phyloP scores from a whole-genome alignment of 2,797 vertebrate species.

The Semaprochilodus insignis region DNA sequence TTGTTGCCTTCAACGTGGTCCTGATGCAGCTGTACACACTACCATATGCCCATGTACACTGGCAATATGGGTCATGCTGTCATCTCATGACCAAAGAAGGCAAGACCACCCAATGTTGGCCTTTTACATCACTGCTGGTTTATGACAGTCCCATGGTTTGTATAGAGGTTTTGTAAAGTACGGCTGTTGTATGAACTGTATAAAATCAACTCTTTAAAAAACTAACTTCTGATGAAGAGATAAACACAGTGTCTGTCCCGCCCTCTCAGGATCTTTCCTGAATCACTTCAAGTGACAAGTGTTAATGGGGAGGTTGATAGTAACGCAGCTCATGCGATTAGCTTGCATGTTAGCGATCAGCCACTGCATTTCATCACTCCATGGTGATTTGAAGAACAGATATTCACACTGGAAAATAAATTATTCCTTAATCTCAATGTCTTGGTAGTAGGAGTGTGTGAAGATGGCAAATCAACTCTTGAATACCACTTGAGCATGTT shows the following conservation, averaged over 20 bases:
- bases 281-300: slow-evolving; percentile 41
- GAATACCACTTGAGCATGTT: neutral
- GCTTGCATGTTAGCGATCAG: slow-evolving; percentile 48
- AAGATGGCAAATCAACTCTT: neutral
- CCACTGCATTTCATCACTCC: slow-evolving; percentile 39
- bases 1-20: neutral
- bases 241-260: neutral
- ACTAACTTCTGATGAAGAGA: neutral
- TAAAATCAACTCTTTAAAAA: neutral
- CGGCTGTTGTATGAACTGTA: no score
- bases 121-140: neutral
- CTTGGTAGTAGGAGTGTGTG: neutral
- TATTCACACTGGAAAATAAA: slow-evolving; percentile 29
- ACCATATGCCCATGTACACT: slow-evolving; percentile 4
- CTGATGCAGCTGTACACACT: neutral
- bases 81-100: neutral
- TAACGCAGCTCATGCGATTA: slow-evolving; percentile 46
- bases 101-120: neutral
- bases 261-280: neutral
- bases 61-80: slow-evolving; percentile 7
- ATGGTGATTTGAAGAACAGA: neutral
- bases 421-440: neutral
- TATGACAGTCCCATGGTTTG: neutral
- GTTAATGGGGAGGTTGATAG: slow-evolving; percentile 51
- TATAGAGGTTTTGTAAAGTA: neutral